Evolutionary conservation across 2,888 invertebrate species (phyloP), one percentile per base, ranked within the genome.

Genomic region (Agrotis clavis): DNA sequence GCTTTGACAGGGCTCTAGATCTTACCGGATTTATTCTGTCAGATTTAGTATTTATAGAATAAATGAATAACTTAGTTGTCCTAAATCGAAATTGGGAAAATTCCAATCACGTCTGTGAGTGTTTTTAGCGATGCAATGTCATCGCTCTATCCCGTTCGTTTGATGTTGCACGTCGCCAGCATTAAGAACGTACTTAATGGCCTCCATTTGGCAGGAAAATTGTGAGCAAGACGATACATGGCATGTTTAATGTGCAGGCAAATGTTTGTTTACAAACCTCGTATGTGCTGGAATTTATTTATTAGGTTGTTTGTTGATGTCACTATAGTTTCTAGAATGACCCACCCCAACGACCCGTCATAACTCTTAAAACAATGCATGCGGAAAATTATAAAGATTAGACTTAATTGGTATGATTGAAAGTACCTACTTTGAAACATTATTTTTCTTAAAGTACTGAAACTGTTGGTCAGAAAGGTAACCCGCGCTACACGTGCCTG

Each of bases 141-240:
- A 69, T 73, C 74, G 67, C 81, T 82, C 70, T 77, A 67, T 71
- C 53, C 57, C 70, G 71, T 67, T 69, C 72, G 63, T 84, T 84
- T 84, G 83, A 84, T 77, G 81, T 82, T 74, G 62, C 71, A 79
- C 74, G 75, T 69, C 83, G 78, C 69, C 81, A 78, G 67, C 76
- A 83, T 84, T 75, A 83, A 78, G 61, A 84, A 71, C 62, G 67
- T 80, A 77, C 71, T 77, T 82, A 74, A 82, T 82, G 71, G 30
- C 68, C 77, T 68, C 64, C 67, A 77, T 81, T 81, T 84, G 75
- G 75, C 79, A 83, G 70, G 74, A 75, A 82, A 79, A 81, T 77
- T 80, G 64, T 66, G 64, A 74, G 66, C 74, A 65, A 64, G 65
- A 63, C 56, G 68, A 72, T 73, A 74, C 68, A 76, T 59, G 62